These are phyloP conservation scores for Sapayoa aenigma DNA, from an alignment of 2,113 vertebrate species.

Conservation along the genomic window DNA sequence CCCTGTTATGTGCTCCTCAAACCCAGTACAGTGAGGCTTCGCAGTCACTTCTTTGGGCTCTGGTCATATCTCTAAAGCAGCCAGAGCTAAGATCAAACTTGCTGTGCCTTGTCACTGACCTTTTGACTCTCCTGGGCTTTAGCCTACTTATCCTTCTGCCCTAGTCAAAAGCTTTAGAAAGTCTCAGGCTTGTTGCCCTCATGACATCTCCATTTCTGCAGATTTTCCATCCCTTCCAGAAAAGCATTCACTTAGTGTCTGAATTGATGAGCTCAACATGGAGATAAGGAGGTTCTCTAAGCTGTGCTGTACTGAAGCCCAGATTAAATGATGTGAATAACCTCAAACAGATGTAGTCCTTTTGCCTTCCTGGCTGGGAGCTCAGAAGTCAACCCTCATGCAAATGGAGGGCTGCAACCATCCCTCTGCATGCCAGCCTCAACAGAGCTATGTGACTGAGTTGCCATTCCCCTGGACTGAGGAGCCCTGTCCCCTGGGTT, in stretches of 20 bases:
- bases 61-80: neutral
- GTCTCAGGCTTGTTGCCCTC: neutral
- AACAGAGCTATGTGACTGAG: neutral
- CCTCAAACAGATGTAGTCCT: neutral
- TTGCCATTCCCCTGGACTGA: fast-evolving
- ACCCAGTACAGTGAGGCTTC: neutral
- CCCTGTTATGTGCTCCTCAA: neutral
- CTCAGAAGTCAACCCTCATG: neutral
- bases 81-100: neutral
- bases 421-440: fast-evolving
- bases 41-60: neutral
- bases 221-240: neutral
- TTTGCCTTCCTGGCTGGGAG: neutral
- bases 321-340: neutral
- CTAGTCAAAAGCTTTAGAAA: neutral
- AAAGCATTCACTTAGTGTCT: neutral
- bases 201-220: neutral
- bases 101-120: neutral
- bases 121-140: neutral
- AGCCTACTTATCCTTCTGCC: neutral
- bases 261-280: neutral
- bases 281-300: neutral
- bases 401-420: neutral
- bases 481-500: neutral
- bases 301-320: neutral